phyloP scores from a whole-genome alignment of 2,113 vertebrate genomes.

The Mus spicilegus region DNA sequence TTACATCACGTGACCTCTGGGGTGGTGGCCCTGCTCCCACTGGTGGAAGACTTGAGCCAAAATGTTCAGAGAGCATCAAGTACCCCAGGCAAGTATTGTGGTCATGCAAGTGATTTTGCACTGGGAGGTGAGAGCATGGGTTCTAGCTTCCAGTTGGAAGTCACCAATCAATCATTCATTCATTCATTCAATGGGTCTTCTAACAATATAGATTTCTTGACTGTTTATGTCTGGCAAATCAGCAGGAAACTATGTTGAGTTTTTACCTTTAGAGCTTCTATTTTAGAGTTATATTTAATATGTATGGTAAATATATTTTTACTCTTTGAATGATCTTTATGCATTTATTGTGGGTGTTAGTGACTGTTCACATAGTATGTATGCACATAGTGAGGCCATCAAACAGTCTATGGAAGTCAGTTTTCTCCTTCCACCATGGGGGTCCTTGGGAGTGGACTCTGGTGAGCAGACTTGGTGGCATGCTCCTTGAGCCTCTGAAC shows the following conservation, averaged over 20 bases:
- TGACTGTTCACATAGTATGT: not conserved
- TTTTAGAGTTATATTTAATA: not conserved
- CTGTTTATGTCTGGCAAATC: not conserved
- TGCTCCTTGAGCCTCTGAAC: not conserved
- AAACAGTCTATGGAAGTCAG: too few relatives aligned
- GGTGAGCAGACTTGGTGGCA: not conserved
- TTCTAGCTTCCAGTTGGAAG: not conserved
- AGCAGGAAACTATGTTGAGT: not conserved
- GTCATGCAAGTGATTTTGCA: accelerated
- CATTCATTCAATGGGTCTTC: too few relatives aligned
- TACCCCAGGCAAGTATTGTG: not conserved
- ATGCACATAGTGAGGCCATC: too few relatives aligned
- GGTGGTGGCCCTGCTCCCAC: conserved; percentile 49
- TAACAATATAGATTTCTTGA: not conserved
- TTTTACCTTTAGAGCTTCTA: not conserved
- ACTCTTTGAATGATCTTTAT: not conserved
- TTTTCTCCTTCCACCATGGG: not conserved
- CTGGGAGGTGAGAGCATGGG: accelerated
- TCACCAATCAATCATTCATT: not conserved
- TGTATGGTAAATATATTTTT: not conserved
- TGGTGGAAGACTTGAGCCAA: not conserved
- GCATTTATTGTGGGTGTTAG: not conserved
- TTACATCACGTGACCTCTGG: not conserved
- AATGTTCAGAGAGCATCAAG: not conserved
- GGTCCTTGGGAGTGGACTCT: too few relatives aligned